Base-by-base conservation (phyloP, 2,797 vertebrate species). In the Paguma larvata region DNA sequence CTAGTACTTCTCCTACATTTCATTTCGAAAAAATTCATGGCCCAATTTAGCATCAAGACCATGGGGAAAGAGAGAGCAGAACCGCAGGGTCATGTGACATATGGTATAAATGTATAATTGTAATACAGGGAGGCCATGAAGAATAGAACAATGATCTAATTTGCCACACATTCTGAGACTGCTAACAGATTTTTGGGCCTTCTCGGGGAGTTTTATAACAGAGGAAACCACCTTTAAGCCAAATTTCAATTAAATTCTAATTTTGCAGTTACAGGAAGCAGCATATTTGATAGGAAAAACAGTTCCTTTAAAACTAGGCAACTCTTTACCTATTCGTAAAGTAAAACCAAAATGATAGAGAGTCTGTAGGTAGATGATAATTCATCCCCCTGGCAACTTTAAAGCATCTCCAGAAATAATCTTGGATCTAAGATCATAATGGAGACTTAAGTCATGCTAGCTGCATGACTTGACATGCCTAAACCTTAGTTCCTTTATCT, bases 221-320 rank as follows among this genome's bases (percentile, higher is more conserved):
- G 67, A 85, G 30, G 41, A 6, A 88, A 59, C 13, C 4, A 51
- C 3, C 1, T 65, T 87, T 80, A 79, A 80, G 21, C 18, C 80
- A 90, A 90, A 82, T 92, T 84, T 16, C 15, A 80, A n/a, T 68
- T 34, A 82, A 75, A 72, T 46, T 86, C 53, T 86, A 91, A 89
- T 48, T 34, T 3, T 68, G 44, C 32, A 44, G 11, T 85, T 91
- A 75, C 0, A 79, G 14, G 15, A 34, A 91, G 38, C 25, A 53
- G 53, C 38, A 78, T 13, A 59, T 12, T 70, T 3, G 15, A 63
- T 48, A 73, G 25, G 21, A 84, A 19, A 19, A 95, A 75, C 77
- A 75, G 53, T 75, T 38, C 23, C 18, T 73, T 85, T 41, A 79
- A 63, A 77, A 23, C 67, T 6, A 59, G 32, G 7, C 23, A 90